Evolutionary conservation across 2,797 vertebrate species (phyloP).

Genomic region (Thamnophis elegans): DNA sequence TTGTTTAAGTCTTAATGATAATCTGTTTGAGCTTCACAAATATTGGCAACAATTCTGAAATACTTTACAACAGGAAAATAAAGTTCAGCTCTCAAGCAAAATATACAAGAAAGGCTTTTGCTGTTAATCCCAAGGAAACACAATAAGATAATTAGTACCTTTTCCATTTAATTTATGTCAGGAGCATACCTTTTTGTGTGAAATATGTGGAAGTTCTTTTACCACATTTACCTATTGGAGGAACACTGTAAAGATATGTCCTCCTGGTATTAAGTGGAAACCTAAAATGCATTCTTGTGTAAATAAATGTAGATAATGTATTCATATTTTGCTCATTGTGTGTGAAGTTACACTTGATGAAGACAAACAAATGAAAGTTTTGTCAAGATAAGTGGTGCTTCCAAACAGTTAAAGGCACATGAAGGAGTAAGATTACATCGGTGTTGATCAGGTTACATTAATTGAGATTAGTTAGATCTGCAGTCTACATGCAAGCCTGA

Average conservation of each 20-base stretch:
- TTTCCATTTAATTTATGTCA: background rate
- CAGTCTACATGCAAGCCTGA: background rate
- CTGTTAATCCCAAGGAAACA: background rate
- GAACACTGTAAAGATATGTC: background rate
- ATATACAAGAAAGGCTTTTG: background rate
- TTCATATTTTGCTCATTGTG: background rate
- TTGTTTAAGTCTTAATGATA: conserved; percentile 17
- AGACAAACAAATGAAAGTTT: background rate
- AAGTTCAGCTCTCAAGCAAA: background rate
- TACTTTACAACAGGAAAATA: background rate
- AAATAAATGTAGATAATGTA: background rate
- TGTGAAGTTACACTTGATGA: background rate
- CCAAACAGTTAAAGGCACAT: background rate
- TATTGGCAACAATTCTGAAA: conserved; percentile 7
- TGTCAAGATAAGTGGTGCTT: background rate
- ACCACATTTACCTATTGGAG: background rate
- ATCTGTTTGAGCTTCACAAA: conserved; percentile 5
- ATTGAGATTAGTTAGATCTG: background rate
- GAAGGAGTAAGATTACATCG: background rate
- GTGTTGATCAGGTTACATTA: background rate
- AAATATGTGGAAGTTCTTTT: background rate
- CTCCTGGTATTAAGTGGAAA: background rate
- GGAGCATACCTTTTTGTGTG: background rate
- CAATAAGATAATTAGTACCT: background rate
- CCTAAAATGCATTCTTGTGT: background rate